Evolutionary conservation across 2,113 vertebrate genomes (phyloP), one percentile per base, ranked within the genome.

Genomic region (Sterrhoptilus dennistouni): DNA sequence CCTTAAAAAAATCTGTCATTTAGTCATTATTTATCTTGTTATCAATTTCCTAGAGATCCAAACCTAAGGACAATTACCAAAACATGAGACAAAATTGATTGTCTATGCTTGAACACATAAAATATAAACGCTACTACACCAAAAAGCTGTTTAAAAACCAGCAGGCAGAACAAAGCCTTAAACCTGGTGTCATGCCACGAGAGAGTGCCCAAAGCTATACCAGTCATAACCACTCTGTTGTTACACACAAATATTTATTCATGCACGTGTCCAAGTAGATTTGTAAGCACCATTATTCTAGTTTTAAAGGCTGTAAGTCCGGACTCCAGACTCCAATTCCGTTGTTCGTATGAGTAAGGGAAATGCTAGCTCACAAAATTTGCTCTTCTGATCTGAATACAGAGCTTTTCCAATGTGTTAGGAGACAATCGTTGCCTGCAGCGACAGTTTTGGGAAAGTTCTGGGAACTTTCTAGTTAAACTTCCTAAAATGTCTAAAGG

Each of bases 241-340:
- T 12, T 5, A 18, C 1, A 22, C 1, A 40, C 25, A 60, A 54
- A 9, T 31, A 16, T 1, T 35, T 44, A 13, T 4, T 12, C 49
- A 33, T 50, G 5, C 7, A 36, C 17, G 17, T 19, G 42, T 66
- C 31, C 38, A 18, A 28, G 35, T 0, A 89, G 19, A 4, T 22
- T 61, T 21, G 2, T 1, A 52, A 80, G 14, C 36, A 35, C 12
- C 0, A 0, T 25, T 45, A 33, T 20, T 52, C 21, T 14, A 12
- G 20, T 47, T 83, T 56, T n/a, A 69, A 72, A 57, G 14, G 9
- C 6, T 50, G 21, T 5, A 14, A 72, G 17, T 16, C 36, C 52
- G 21, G 16, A 18, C 35, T 87, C 19, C 52, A 59, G 40, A 49
- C 15, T 38, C 38, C 8, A 75, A 54, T 79, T 19, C 38, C 12